Conservation (phyloP, 2,797 vertebrate species). For the Micromesistius poutassou region DNA sequence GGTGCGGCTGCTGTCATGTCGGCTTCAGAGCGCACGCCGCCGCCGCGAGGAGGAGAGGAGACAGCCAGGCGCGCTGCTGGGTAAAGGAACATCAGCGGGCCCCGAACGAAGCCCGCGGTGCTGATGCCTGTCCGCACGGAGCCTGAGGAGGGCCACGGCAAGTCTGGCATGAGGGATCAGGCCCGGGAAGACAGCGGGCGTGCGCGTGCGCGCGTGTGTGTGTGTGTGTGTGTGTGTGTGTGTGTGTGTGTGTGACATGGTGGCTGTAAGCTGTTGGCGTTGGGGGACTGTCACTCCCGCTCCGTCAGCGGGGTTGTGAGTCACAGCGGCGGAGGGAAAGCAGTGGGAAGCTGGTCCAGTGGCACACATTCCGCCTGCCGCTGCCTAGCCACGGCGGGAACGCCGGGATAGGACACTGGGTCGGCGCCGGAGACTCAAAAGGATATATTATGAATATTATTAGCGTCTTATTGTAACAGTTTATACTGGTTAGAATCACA, state of each 20-base stretch:
- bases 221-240: neutral
- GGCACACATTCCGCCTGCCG: neutral
- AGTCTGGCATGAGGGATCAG: conserved; percentile 57
- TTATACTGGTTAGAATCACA: conserved; percentile 43
- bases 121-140: conserved; percentile 49
- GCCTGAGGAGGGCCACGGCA: conserved; percentile 36
- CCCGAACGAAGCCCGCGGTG: conserved; percentile 39
- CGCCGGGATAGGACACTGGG: conserved; percentile 23
- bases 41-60: conserved; percentile 52
- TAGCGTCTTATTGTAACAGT: conserved; percentile 35
- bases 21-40: conserved; percentile 56
- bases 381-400: neutral
- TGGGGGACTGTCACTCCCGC: conserved; percentile 42
- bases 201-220: neutral
- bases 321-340: conserved; percentile 39
- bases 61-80: conserved; percentile 49
- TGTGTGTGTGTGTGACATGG: conserved; percentile 30
- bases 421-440: conserved; percentile 33
- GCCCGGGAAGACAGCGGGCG: conserved; percentile 3
- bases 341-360: conserved; percentile 3
- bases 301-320: conserved; percentile 36
- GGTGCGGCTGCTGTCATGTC: conserved; percentile 60
- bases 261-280: conserved; percentile 51
- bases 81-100: conserved; percentile 62
- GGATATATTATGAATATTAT: conserved; percentile 36